Base-by-base conservation (phyloP, 2,797 vertebrate species). In the Falco berigora region DNA sequence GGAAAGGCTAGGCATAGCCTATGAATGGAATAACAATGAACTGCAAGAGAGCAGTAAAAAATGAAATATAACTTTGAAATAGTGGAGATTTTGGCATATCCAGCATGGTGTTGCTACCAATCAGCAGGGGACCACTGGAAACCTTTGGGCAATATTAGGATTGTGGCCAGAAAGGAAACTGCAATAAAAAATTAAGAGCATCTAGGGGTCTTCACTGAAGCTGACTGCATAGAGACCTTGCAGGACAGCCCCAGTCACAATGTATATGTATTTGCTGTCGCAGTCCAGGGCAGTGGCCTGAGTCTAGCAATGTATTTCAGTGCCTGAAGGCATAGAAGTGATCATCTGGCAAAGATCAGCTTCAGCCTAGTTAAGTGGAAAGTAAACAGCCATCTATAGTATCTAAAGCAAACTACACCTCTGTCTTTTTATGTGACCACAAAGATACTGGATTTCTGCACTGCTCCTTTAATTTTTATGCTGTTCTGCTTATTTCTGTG, bases 381-480 rank as follows among this genome's bases (percentile, higher is more conserved):
- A 38, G 28, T n/a, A 44, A 83, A 4, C 53, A 42, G 23, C 58
- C 62, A 23, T 73, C 42, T 32, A 19, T 17, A 62, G 27, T 0
- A 34, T 15, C 73, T 12, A 74, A 22, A 94, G 56, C 25, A 64
- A 77, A 53, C 61, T 22, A 10, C 14, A 52, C 34, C 81, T 85
- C 81, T 77, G 28, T 22, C 32, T 61, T 88, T 73, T 73, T 9
- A 11, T 6, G 6, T 68, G 61, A 61, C 40, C 63, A 32, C 55
- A 72, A 83, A 95, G 64, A 49, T 8, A 5, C 32, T 23, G 90
- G 50, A 61, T 88, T 92, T 90, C 92, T 76, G 47, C 23, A 2
- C 52, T 34, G 66, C 84, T 86, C 66, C 73, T 94, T 94, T 91
- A 86, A 91, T 94, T 92, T 93, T 92, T 46, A 27, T 7, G 30